Percentiles rank a stretch among this genome's conserved stretches.
Evolutionary conservation across 2,113 vertebrate genomes (phyloP).

Genomic region (Emydocephalus ijimae): DNA sequence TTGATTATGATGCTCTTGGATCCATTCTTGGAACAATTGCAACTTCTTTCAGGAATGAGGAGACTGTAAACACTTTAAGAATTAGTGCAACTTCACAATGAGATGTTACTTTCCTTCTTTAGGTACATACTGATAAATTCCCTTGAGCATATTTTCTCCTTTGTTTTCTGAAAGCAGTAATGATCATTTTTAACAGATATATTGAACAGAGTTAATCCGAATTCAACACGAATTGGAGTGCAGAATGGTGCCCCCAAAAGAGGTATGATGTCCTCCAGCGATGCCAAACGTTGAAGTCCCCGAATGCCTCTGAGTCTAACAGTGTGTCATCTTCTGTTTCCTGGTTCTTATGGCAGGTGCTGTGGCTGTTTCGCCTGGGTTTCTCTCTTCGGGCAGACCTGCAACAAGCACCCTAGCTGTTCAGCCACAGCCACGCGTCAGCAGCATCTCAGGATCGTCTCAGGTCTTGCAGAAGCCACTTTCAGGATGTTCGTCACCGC

Average conservation of each 20-base stretch:
- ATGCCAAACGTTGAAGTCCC: constrained; percentile 46
- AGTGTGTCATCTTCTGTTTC: constrained; percentile 40
- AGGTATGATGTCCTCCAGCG: constrained; percentile 69
- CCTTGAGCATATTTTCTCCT: constrained; percentile 35
- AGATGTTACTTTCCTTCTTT: constrained; percentile 16
- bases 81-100: constrained; percentile 4
- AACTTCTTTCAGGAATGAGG: neutral
- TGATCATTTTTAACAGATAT: constrained; percentile 74
- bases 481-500: constrained; percentile 57
- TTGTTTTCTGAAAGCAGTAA: constrained; percentile 37
- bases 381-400: constrained; percentile 67
- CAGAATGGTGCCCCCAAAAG: constrained; percentile 76
- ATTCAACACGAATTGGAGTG: constrained; percentile 69
- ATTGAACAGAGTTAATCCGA: constrained; percentile 74
- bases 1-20: neutral
- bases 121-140: constrained; percentile 20
- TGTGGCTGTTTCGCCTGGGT: constrained; percentile 59
- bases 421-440: constrained; percentile 67
- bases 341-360: constrained; percentile 69
- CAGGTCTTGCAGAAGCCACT: constrained; percentile 54
- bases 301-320: constrained; percentile 1
- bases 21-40: neutral
- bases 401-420: constrained; percentile 55
- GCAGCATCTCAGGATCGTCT: constrained; percentile 60
- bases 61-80: constrained; percentile 19